Evolutionary conservation across 2,113 vertebrate genomes (phyloP), one percentile per base, ranked within the genome.

Genomic region (Paradoxurus hermaphroditus): DNA sequence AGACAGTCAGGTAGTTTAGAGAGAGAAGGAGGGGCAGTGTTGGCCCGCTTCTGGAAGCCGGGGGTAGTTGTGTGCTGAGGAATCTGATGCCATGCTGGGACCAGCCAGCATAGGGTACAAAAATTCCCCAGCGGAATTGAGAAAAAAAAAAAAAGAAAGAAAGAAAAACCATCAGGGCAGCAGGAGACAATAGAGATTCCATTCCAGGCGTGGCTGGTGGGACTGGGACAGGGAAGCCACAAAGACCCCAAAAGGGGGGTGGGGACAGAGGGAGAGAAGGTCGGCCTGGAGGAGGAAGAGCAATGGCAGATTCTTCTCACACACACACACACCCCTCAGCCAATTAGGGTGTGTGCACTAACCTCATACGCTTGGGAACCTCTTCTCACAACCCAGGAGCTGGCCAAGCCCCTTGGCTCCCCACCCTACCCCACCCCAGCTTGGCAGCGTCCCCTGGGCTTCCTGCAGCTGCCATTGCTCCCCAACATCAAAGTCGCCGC

Each of bases 1-100:
- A 93, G 67, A 81, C 13, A 95, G 78, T 77, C 90, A 97, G 97
- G 98, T 98, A 97, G 95, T 94, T 87, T 67, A 86, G 94, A 92
- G 46, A 90, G 53, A 83, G 92, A 4, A 84, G 87, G 62, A 62
- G 87, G 44, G 49, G 67, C 21, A 13, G 27, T 7, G 16, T 15
- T 62, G 85, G 75, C 75, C 79, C 75, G 82, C 75, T 96, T 97
- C 75, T 85, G 31, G 88, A 67, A 95, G 44, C 83, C 44, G 0
- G 29, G 29, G 25, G 46, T 67, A 91, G 93, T 63, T 91, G 56
- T 56, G 39, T 73, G 67, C 63, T 91, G 34, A 95, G 85, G 95
- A 95, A 96, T 85, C 68, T 85, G 63, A 44, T 73, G 86, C 51
- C 65, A 41, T 46, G 79, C 93, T 82, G 85, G 73, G 68, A 90